phyloP scores from a whole-genome alignment of 2,113 vertebrate species.

The Chionodraco myersi region DNA sequence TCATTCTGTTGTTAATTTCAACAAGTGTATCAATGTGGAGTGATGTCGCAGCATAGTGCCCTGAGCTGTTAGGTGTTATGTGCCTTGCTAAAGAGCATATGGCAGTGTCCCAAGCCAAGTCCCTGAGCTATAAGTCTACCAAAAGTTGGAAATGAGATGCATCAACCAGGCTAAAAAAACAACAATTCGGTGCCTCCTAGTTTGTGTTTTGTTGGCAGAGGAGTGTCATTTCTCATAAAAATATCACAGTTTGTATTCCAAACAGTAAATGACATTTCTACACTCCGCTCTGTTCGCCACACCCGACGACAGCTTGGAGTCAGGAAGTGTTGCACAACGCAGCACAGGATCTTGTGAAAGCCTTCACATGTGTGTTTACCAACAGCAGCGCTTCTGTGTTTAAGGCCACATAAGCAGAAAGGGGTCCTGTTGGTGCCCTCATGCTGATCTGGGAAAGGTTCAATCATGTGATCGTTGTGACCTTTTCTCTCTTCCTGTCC shows the following conservation, averaged over 20 bases:
- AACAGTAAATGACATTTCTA: conserved; percentile 8
- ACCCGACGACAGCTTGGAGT: conserved; percentile 61
- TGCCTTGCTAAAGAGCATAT: too few species aligned
- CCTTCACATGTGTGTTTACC: conserved; percentile 62
- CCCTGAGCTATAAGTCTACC: background rate
- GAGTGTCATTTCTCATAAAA: conserved; percentile 2
- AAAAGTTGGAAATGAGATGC: rapidly evolving
- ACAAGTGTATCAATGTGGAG: too few species aligned
- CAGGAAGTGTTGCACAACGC: conserved; percentile 77
- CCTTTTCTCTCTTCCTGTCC: background rate
- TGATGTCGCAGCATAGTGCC: too few species aligned
- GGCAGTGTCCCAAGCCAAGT: too few species aligned
- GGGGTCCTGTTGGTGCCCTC: background rate
- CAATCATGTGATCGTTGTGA: background rate
- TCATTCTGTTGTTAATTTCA: too few species aligned
- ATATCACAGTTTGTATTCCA: conserved; percentile 7
- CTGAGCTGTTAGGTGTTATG: too few species aligned
- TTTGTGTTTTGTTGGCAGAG: background rate
- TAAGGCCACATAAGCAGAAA: background rate
- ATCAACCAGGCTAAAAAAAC: background rate
- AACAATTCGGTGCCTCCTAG: rapidly evolving
- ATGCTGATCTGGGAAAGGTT: background rate
- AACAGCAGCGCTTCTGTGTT: conserved; percentile 17
- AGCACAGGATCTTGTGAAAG: conserved; percentile 79
- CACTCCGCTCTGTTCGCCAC: conserved; percentile 49